Conservation (phyloP, 2,113 vertebrate species). For the Psammodynastes pulverulentus region DNA sequence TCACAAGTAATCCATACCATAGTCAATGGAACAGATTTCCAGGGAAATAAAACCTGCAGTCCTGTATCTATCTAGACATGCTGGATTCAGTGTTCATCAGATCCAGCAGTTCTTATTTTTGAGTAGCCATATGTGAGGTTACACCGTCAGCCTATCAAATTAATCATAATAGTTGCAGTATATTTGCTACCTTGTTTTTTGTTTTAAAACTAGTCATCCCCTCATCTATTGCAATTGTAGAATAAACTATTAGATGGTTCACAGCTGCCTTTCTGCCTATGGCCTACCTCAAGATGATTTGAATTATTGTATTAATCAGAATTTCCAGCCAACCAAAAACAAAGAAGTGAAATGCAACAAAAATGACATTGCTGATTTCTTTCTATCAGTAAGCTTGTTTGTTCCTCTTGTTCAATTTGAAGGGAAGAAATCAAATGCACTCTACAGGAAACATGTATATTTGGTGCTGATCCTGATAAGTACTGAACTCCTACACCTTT, state of each 20-base stretch:
- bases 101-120: background rate
- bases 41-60: background rate
- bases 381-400: conserved; percentile 52
- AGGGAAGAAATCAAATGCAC: conserved; percentile 45
- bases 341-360: conserved; percentile 51
- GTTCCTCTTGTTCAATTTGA: conserved; percentile 41
- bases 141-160: background rate
- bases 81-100: background rate
- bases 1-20: background rate
- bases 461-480: conserved; percentile 9
- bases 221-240: conserved; percentile 46
- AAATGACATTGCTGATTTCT: conserved; percentile 39
- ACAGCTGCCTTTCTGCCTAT: conserved; percentile 50
- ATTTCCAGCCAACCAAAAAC: conserved; percentile 58
- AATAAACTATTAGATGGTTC: conserved; percentile 69
- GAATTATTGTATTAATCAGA: conserved; percentile 39
- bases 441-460: background rate
- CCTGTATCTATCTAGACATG: background rate
- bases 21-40: background rate
- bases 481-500: conserved; percentile 21
- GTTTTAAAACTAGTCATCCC: background rate
- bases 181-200: conserved; percentile 5
- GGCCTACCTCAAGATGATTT: conserved; percentile 32
- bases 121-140: background rate
- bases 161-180: background rate